Evolutionary conservation across 2,113 vertebrate genomes (phyloP), one percentile per base, ranked within the genome.

Genomic region (Corydoras sp.): DNA sequence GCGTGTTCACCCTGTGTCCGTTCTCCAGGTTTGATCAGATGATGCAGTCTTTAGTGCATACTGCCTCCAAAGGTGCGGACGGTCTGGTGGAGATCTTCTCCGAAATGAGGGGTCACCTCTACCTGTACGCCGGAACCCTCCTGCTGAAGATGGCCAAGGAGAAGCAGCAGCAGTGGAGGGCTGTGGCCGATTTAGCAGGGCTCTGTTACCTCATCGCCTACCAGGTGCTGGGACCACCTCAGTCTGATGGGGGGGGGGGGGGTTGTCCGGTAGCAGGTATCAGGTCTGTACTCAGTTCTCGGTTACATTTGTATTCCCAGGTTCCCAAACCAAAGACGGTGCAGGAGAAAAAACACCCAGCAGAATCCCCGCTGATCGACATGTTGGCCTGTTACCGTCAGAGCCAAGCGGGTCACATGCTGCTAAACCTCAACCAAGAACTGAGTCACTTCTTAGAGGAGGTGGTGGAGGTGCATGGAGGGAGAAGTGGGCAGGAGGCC

Each of bases 401-500:
- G 77, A 99, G 97, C 86, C 96, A 98, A 65, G 92, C 95, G 43
- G 96, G 96, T 30, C 96, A 98, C 79, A 95, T 98, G 94, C 80
- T 99, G 81, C 80, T 98, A 70, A 95, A 93, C 66, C 84, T 99
- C 78, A 92, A 89, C 80, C 79, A 75, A 13, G 91, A 93, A 71
- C 83, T 90, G 15, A 83, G 90, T 51, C 85, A 89, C 59, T 92
- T 93, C 81, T 88, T 96, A 72, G 92, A 89, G 81, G 92, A 98
- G 72, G 86, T 97, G 72, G 92, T 96, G 64, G 95, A 98, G 76
- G 91, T 87, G 5, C 96, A 97, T 83, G 94, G 93, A 51, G 97
- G 95, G 79, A 86, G 87, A 60, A 92, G 82, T 3, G 93, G 95
- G 32, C 95, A 88, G 10, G 88, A 86, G 71, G 80, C 86, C 0